phyloP scores from a whole-genome alignment of 2,113 vertebrate species.

The Cervus canadensis region DNA sequence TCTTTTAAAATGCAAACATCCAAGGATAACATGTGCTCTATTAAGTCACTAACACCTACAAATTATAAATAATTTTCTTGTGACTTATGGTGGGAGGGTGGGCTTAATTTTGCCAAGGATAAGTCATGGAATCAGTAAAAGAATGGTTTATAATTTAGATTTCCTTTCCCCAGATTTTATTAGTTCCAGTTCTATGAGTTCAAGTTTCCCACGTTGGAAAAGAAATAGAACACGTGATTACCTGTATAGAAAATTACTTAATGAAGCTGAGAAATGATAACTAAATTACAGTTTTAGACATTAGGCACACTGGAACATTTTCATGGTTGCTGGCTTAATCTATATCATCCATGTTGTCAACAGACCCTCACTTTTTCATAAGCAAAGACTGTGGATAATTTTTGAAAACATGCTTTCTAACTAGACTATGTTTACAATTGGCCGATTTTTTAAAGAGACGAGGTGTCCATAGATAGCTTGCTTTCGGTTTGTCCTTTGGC shows the following conservation, averaged over 20 bases:
- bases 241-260: not conserved
- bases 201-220: not conserved
- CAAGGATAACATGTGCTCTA: not conserved
- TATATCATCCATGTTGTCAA: not conserved
- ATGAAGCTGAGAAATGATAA: not conserved
- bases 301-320: not conserved
- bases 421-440: not conserved
- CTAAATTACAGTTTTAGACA: not conserved
- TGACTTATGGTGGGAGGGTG: not conserved
- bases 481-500: not conserved
- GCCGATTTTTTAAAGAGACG: not conserved
- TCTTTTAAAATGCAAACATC: slow-evolving; percentile 21
- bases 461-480: not conserved
- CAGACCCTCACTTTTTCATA: not conserved
- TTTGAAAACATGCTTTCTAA: not conserved
- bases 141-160: slow-evolving; percentile 31
- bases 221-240: not conserved
- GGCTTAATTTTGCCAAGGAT: not conserved
- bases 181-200: not conserved
- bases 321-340: not conserved
- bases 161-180: not conserved
- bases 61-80: slow-evolving; percentile 14
- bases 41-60: not conserved
- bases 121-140: not conserved
- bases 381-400: not conserved